These are phyloP conservation scores for Ctenochaetus hawaiiensis DNA, from an alignment of 2,797 vertebrate genomes.

Conservation along the genomic window DNA sequence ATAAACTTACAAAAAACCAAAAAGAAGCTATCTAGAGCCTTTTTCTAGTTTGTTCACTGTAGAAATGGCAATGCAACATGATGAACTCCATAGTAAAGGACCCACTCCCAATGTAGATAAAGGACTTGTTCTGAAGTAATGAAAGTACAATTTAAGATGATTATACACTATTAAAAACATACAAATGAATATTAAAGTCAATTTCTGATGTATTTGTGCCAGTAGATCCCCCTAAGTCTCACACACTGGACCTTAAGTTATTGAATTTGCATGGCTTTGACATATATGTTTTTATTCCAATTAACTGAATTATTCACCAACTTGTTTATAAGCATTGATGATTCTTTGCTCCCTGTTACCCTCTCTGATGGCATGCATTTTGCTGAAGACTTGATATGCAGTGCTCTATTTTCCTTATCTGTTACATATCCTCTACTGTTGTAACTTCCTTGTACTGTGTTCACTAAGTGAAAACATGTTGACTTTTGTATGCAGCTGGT, in stretches of 20 bases:
- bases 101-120: too few species aligned
- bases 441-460: conserved; percentile 36
- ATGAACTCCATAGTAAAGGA: too few species aligned
- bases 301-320: conserved; percentile 32
- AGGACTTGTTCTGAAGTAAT: too few species aligned
- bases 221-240: too few species aligned
- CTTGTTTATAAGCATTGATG: conserved; percentile 54
- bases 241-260: not conserved
- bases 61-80: too few species aligned
- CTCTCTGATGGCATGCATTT: conserved; percentile 64
- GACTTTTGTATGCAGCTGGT: conserved; percentile 18
- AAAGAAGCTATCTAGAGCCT: too few species aligned
- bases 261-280: conserved; percentile 71
- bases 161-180: too few species aligned
- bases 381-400: conserved; percentile 38
- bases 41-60: too few species aligned
- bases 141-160: too few species aligned
- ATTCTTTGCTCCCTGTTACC: conserved; percentile 33
- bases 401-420: conserved; percentile 30
- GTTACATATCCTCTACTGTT: conserved; percentile 28
- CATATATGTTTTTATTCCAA: conserved; percentile 47
- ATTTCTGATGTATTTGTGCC: too few species aligned
- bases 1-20: too few species aligned
- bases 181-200: too few species aligned
- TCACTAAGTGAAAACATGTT: conserved; percentile 30